These are phyloP conservation scores for Vanessa tameamea DNA, from an alignment of 1,140 invertebrate genomes.

Conservation along the genomic window DNA sequence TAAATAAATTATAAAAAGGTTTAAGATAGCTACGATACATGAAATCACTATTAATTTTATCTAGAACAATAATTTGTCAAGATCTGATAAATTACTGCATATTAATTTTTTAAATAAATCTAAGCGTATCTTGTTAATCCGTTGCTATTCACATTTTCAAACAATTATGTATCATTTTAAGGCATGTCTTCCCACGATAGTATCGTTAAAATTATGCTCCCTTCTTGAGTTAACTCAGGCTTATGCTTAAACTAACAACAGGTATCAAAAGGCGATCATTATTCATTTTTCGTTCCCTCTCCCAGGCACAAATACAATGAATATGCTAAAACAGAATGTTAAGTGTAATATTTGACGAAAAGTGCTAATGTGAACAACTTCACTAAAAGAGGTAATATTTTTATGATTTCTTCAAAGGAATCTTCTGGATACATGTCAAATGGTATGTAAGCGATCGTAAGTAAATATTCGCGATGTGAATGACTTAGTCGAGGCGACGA, in stretches of 20 bases:
- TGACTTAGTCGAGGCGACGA: constrained; percentile 34
- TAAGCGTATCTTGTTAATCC: not conserved
- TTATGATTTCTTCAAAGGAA: constrained; percentile 7
- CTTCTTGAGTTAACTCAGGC: constrained; percentile 48
- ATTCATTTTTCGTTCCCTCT: constrained; percentile 38
- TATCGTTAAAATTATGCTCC: constrained; percentile 51
- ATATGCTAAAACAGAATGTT: no score
- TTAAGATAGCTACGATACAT: not conserved
- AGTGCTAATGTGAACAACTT: not conserved
- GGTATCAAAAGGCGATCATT: constrained; percentile 29
- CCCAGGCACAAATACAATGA: no score
- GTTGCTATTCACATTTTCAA: constrained; percentile 51
- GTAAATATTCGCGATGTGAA: constrained; percentile 46
- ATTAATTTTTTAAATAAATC: not conserved
- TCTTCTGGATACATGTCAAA: not conserved
- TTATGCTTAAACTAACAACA: constrained; percentile 54
- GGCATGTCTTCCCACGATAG: constrained; percentile 70
- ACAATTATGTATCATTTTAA: constrained; percentile 69
- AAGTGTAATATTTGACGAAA: constrained; percentile 1
- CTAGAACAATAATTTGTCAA: not conserved
- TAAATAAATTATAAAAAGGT: constrained; percentile 6
- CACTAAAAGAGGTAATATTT: constrained; percentile 10
- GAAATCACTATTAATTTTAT: not conserved
- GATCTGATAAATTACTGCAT: not conserved
- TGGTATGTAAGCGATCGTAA: constrained; percentile 7